A percentile compares a stretch with the other conserved stretches of the same genome.
phyloP scores from a whole-genome alignment of 1,140 invertebrate species.

The Xylocopa sonorina region DNA sequence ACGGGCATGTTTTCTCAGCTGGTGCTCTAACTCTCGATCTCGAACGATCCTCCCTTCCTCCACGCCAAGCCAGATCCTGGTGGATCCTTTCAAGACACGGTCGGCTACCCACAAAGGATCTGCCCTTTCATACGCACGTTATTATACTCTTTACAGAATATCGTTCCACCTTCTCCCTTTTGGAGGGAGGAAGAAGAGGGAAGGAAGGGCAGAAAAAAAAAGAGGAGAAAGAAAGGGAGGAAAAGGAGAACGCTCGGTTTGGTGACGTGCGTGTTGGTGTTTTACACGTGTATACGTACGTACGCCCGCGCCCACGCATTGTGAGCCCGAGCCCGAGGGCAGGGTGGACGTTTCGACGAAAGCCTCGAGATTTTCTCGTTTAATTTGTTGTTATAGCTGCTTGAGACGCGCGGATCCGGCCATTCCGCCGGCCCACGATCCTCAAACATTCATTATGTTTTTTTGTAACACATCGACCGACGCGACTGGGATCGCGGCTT shows the following conservation, averaged over 20 bases:
- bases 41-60: conserved; percentile 31
- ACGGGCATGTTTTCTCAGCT: conserved; percentile 79
- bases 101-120: conserved; percentile 80
- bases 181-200: neutral
- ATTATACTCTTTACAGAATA: conserved; percentile 81
- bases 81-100: conserved; percentile 79
- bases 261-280: conserved; percentile 26
- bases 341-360: conserved; percentile 63
- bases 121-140: conserved; percentile 72
- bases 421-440: conserved; percentile 63
- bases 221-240: too few relatives aligned
- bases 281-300: conserved; percentile 53
- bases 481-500: conserved; percentile 31
- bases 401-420: conserved; percentile 64
- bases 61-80: conserved; percentile 53
- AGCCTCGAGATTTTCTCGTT: conserved; percentile 70
- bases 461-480: conserved; percentile 72
- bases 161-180: conserved; percentile 72
- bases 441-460: conserved; percentile 82
- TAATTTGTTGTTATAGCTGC: conserved; percentile 81
- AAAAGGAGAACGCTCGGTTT: neutral
- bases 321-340: conserved; percentile 32
- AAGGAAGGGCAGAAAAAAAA: conserved; percentile 8
- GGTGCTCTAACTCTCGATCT: conserved; percentile 71
- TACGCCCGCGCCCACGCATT: conserved; percentile 60